Percentiles rank a stretch among this genome's conserved stretches.
Conservation (phyloP, 2,113 vertebrate species). For the Dicentrarchus labrax region DNA sequence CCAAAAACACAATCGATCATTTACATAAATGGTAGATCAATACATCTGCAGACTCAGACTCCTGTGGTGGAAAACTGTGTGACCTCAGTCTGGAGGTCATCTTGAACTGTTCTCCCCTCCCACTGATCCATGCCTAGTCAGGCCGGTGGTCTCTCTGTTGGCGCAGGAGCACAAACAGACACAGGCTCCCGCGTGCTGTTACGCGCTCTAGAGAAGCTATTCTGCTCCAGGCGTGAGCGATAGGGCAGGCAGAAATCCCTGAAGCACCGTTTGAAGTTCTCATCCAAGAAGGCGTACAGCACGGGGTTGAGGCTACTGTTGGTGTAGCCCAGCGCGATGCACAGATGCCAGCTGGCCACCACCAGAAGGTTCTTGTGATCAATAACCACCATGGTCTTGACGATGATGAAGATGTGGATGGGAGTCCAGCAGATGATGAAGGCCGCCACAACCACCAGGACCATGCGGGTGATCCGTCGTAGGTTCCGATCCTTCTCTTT, state of each 20-base stretch:
- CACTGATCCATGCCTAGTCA: conserved; percentile 86
- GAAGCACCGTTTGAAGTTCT: conserved; percentile 98
- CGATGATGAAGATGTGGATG: conserved; percentile 97
- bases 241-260: conserved; percentile 92
- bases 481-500: conserved; percentile 95
- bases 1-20: conserved; percentile 5
- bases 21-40: not conserved
- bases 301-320: conserved; percentile 99
- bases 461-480: conserved; percentile 97
- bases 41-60: conserved; percentile 47
- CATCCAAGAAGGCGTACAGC: conserved; percentile 96
- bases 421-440: conserved; percentile 99
- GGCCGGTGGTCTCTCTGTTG: conserved; percentile 80
- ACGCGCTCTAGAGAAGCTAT: conserved; percentile 87
- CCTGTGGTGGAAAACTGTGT: conserved; percentile 73
- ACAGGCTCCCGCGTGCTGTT: conserved; percentile 84
- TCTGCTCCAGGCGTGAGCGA: conserved; percentile 83
- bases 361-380: conserved; percentile 90
- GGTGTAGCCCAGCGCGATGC: conserved; percentile 95
- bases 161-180: conserved; percentile 86
- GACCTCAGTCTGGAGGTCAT: conserved; percentile 72
- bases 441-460: conserved; percentile 95
- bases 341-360: conserved; percentile 93
- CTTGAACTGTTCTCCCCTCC: conserved; percentile 58
- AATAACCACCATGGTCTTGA: conserved; percentile 92